A percentile compares a stretch with the other conserved stretches of the same genome.
These are phyloP conservation scores for Meteorus cinctellus DNA, from an alignment of 2,888 invertebrate species.

Conservation along the genomic window DNA sequence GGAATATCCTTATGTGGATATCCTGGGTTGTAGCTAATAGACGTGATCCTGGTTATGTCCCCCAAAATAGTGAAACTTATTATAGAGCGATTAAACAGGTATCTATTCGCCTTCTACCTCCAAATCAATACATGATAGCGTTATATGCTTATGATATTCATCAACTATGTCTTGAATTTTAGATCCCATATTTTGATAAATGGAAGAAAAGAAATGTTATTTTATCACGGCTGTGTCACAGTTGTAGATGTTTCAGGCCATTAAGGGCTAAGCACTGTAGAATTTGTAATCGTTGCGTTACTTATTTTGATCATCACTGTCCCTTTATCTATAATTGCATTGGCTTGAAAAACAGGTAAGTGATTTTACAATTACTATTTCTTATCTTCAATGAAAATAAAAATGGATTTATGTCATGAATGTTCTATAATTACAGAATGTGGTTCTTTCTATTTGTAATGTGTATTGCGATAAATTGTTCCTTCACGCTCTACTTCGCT, in stretches of 20 bases:
- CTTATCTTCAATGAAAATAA: slow-evolving; percentile 11
- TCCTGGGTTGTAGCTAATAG: slow-evolving; percentile 93
- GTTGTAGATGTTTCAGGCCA: slow-evolving; percentile 90
- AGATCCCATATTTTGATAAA: slow-evolving; percentile 92
- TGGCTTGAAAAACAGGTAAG: slow-evolving; percentile 85
- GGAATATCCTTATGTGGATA: slow-evolving; percentile 95
- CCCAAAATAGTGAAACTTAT: slow-evolving; percentile 92
- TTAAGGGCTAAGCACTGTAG: slow-evolving; percentile 93
- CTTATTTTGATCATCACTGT: slow-evolving; percentile 95
- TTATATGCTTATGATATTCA: neutral
- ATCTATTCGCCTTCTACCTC: neutral
- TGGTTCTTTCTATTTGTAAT: slow-evolving; percentile 95
- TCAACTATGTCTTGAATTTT: slow-evolving; percentile 38
- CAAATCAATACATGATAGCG: neutral
- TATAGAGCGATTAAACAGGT: slow-evolving; percentile 90
- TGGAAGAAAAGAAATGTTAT: slow-evolving; percentile 91
- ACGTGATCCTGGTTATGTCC: slow-evolving; percentile 91
- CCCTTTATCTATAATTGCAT: slow-evolving; percentile 97
- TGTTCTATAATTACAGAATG: slow-evolving; percentile 77
- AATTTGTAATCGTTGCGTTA: slow-evolving; percentile 91
- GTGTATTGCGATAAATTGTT: slow-evolving; percentile 90
- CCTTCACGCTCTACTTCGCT: slow-evolving; percentile 90
- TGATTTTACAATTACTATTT: neutral
- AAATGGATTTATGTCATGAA: slow-evolving; percentile 7
- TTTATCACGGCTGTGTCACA: slow-evolving; percentile 89